Base-by-base conservation (phyloP, 1,140 invertebrate genomes). In the Thaumatotibia leucotreta region DNA sequence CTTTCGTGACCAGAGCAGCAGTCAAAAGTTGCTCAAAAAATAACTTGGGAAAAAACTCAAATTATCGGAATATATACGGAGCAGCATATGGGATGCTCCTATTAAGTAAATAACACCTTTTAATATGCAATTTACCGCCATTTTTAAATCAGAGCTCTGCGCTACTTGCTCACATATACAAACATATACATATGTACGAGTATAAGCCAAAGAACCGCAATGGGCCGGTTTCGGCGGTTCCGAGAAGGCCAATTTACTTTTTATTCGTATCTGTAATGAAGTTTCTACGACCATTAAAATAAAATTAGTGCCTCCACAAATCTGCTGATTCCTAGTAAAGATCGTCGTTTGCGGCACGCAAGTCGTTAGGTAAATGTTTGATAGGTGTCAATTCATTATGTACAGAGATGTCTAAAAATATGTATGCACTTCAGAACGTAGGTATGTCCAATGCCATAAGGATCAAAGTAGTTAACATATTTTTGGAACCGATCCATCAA, bases 221-320 rank as follows among this genome's bases (percentile, higher is more conserved):
- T 11, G 24, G 73, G 63, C 58, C 65, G 66, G 65, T 74, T 76
- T 79, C 74, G 61, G 22, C 69, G 74, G 74, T n/a, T n/a, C 50
- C 52, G 33, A 49, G 63, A 66, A 58, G 61, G 64, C 65, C 68
- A 78, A 82, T 80, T 78, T 72, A 67, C 50, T 76, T 82, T 78
- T 82, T 80, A 58, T 58, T 69, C 64, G 32, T 33, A 31, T 45
- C 33, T 33, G 29, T 69, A 76, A 72, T 67, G 68, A 69, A 58
- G 52, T 58, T 58, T 73, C 66, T 73, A 71, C 75, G 27, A 58
- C 27, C 72, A 80, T 80, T 78, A 80, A 66, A 74, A 67, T 52
- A 64, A 58, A 73, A 80, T 78, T 76, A 75, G 63, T 58, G 24
- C 52, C 52, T 31, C 52, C 24, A 58, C 52, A 58, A 58, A 31